Evolutionary conservation across 2,113 vertebrate genomes (phyloP).

Genomic region (Oreotragus oreotragus): DNA sequence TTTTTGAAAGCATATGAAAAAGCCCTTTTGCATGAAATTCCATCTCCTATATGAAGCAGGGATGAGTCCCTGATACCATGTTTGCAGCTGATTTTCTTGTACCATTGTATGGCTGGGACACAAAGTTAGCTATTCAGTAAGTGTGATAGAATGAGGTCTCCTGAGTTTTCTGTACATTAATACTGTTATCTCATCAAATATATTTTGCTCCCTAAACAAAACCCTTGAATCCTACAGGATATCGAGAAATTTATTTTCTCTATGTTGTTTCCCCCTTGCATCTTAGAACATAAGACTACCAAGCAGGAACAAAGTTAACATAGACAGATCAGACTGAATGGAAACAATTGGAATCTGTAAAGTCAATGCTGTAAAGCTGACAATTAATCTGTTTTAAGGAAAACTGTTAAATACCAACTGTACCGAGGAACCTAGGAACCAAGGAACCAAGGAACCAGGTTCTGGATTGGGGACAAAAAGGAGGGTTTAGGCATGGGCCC

Average conservation of each 20-base stretch:
- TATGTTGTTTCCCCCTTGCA: background rate
- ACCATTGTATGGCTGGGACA: background rate
- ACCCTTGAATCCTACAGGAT: background rate
- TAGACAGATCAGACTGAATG: background rate
- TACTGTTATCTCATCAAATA: background rate
- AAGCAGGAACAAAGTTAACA: background rate
- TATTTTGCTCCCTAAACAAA: background rate
- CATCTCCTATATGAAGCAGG: background rate
- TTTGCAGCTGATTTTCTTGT: background rate
- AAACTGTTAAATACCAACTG: background rate
- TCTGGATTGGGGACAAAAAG: background rate
- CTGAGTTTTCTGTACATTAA: background rate
- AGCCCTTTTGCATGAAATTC: background rate
- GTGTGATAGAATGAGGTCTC: background rate
- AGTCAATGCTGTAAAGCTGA: background rate
- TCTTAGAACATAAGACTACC: background rate
- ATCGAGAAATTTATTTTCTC: background rate
- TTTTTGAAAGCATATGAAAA: background rate
- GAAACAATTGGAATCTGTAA: background rate
- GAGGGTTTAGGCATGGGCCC: background rate
- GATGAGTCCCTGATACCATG: background rate
- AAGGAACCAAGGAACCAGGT: background rate
- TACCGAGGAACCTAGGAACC: background rate
- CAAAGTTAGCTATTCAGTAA: background rate
- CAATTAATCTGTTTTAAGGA: background rate